Evolutionary conservation across 1,140 invertebrate genomes (phyloP), one percentile per base, ranked within the genome.

Genomic region (Zaprionus capensis): DNA sequence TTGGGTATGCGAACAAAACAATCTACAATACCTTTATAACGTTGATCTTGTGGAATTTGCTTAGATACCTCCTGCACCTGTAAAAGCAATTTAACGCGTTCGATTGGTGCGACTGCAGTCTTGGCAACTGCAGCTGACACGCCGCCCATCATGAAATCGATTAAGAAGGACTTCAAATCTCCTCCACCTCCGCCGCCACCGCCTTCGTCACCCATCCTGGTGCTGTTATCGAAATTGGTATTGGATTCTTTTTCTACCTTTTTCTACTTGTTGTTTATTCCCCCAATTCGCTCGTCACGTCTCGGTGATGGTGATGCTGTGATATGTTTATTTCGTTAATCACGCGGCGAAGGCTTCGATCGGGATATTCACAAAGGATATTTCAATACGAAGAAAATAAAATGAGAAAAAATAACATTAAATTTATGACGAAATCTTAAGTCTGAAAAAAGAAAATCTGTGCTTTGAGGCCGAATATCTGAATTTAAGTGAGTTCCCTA

Each of bases 41-140:
- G 95, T 80, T 96, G 93, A 78, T 97, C 96, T 36, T 92, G 94
- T 6, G 95, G 65, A 82, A 98, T 98, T 92, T 97, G 96, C 92
- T 96, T 97, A 77, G 96, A 97, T 6, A 96, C 95, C 92, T 96
- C 95, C 94, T 98, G 97, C 7, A 97, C 96, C 93, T 98, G 98
- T 15, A 99, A 95, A 49, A 99, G 94, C 56, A 99, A 94, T 94
- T 99, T 99, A 17, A 99, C 97, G 73, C 98, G 95, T 93, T 99
- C 98, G 90, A 99, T 97, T 41, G 98, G 97, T 6, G 97, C 97
- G n/a, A 97, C 96, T 5, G 95, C 95, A 12, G 97, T 98, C 92
- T 98, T 98, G 49, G 97, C 96, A 73, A 98, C 94, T 36, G 97
- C 97, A 34, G 97, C 97, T 31, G 97, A 96, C 66, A 98, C 94